Base-by-base conservation (phyloP, 1,140 invertebrate genomes). In the Cepaea nemoralis region DNA sequence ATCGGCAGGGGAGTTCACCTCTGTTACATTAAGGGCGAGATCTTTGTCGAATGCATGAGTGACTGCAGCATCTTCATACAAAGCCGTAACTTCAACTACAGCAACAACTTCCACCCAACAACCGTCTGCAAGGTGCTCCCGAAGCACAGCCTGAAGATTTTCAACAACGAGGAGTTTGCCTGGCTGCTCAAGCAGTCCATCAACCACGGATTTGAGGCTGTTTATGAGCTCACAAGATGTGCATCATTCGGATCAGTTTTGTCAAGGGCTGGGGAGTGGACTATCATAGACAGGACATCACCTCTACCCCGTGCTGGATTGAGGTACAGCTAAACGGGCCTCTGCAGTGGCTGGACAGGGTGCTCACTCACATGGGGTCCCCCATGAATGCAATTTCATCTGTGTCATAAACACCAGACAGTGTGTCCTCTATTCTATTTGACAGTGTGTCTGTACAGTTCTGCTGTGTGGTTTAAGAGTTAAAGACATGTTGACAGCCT, bases 221-320 rank as follows among this genome's bases (percentile, higher is more conserved):
- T 99, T 10, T 99, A 98, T 88, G 97, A 99, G 92, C 93, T 99
- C 63, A 98, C 97, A 98, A 98, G 93, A 99, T 99, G 97, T 99
- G 98, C 89, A 98, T 97, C 31, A 99, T 99, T 86, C 94, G 97
- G 35, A 91, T 93, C 89, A 92, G 92, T 73, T 93, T 93, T 85
- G 92, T 93, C 39, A 93, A 93, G 82, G 92, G 92, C 19, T 93
- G 92, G 92, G 92, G 92, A 39, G 89, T 91, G 0, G 92, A 93
- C 75, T 93, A 93, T 83, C 92, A 92, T 69, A 88, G 93, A 19
- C 92, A 93, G 84, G 92, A 92, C 77, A 92, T 93, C 3, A 93
- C 92, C 0, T 91, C 90, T 71, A 93, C 93, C 0, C 93, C 93
- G 14, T 93, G 93, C 83, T 93, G 93, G 93, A 91, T 93, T 33